Conservation (phyloP, 2,113 vertebrate genomes). For the human (Homo sapiens) region GRCh38 chrX:114499001-114499500, state of each 20-base stretch:
- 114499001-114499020: not conserved
- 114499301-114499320: not conserved
- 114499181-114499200: not conserved
- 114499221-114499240: not conserved
- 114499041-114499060: not conserved
- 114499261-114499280: not conserved
- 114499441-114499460: not conserved
- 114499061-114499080: not conserved
- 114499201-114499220: not conserved
- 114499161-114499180: not conserved
- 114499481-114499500: not conserved
- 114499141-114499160: not conserved
- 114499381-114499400: not conserved
- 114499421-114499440: not conserved
- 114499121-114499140: not conserved
- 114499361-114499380: not conserved
- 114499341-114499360: not conserved
- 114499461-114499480: not conserved
- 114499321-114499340: not conserved
- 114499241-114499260: not conserved
- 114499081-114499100: not conserved
- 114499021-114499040: not conserved
- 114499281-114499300: not conserved
- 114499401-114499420: not conserved
- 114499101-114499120: not conserved